Evolutionary conservation across 2,113 vertebrate genomes (phyloP), one percentile per base, ranked within the genome.

Genomic region (human (Homo sapiens)): DNA sequence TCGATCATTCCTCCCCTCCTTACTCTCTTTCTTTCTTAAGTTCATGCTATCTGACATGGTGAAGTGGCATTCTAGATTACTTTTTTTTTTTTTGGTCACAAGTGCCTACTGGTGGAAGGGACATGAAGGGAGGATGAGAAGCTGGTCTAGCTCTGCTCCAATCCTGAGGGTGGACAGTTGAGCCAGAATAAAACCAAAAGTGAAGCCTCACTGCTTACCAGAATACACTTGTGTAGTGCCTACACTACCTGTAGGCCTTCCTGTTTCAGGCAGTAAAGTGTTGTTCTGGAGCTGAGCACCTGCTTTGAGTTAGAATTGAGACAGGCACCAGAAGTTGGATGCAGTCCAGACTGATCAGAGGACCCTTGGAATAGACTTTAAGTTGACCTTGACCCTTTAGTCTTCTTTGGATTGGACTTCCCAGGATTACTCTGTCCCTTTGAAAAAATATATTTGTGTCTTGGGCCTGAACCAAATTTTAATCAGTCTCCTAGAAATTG

Each of bases 391-490:
- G 93, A 81, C 35, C 59, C 90, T 93, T 90, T 43, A 82, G 78
- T 88, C 8, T 79, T 78, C 52, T 93, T 93, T 83, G 55, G 45
- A 20, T 70, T 55, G 89, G 68, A 86, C 10, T 23, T 85, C 43
- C 45, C 9, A 72, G 68, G 76, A 66, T 85, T 85, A 50, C 9
- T 85, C 55, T 68, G 16, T 85, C 18, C 17, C 25, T 95, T 94
- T 66, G 25, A 97, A 79, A 59, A n/a, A 90, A 94, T 78, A 78
- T 32, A 68, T 55, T 64, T 88, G 32, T 93, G 48, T 93, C 45
- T 94, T 85, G 75, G 79, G 55, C 22, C 66, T 78, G 76, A 52
- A 79, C 32, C 68, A 92, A 86, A 89, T 82, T 87, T 89, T 48
- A 80, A 59, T 61, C 70, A 84, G 43, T 52, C 23, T 94, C 50